A percentile compares a stretch with the other conserved stretches of the same genome.
Conservation (phyloP, 2,797 vertebrate species). For the Trematomus bernacchii region DNA sequence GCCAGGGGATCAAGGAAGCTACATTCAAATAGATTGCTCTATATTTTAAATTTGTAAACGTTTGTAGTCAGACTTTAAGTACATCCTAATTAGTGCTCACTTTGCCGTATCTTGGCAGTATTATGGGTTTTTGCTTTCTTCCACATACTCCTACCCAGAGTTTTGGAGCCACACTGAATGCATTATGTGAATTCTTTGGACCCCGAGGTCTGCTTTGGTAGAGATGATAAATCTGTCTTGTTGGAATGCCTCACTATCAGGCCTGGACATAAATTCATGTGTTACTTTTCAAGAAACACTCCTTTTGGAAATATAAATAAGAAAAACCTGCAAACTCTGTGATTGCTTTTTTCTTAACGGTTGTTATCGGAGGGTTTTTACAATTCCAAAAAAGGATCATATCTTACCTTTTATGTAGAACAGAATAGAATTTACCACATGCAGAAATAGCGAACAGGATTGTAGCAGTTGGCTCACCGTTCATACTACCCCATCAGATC, state of each 20-base stretch:
- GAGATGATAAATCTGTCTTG: constrained; percentile 77
- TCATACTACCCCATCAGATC: constrained; percentile 47
- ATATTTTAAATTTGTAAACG: constrained; percentile 13
- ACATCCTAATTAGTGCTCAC: constrained; percentile 17
- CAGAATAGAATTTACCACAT: constrained; percentile 4
- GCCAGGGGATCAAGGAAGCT: background rate
- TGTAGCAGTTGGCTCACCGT: constrained; percentile 38
- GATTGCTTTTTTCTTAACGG: constrained; percentile 17
- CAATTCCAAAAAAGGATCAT: constrained; percentile 9
- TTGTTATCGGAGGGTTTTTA: constrained; percentile 19
- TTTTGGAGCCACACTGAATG: constrained; percentile 45
- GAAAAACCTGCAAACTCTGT: constrained; percentile 16
- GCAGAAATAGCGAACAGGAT: constrained; percentile 29
- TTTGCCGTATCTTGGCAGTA: constrained; percentile 24
- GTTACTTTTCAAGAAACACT: constrained; percentile 59
- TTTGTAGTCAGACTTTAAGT: constrained; percentile 11
- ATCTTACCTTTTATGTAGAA: constrained; percentile 33
- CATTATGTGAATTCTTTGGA: constrained; percentile 63
- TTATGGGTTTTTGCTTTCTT: constrained; percentile 21
- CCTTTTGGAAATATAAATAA: constrained; percentile 49
- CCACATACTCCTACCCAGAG: constrained; percentile 42
- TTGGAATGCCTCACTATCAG: constrained; percentile 73
- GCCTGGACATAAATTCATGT: constrained; percentile 65
- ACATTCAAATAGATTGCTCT: background rate
- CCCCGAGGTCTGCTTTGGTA: constrained; percentile 58